Conservation (phyloP, 2,888 invertebrate genomes). For the Endotricha flammealis region DNA sequence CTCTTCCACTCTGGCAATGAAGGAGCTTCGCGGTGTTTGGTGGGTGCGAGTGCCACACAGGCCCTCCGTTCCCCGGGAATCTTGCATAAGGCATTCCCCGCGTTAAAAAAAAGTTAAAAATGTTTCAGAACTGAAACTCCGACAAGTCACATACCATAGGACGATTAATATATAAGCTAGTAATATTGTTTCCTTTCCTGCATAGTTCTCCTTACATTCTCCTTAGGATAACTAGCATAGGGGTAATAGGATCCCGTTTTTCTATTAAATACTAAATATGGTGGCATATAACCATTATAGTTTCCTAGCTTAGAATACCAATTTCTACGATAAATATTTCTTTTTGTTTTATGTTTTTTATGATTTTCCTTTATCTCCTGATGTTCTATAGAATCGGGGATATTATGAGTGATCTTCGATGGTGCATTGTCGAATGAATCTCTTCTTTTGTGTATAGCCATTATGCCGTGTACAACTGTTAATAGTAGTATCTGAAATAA, state of each 20-base stretch:
- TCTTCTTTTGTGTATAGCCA: neutral
- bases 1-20: too few species aligned
- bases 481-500: neutral
- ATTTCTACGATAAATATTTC: conserved; percentile 3
- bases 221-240: conserved; percentile 4
- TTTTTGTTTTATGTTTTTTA: conserved; percentile 8
- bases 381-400: neutral
- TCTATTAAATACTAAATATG: conserved; percentile 7
- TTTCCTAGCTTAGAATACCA: conserved; percentile 3
- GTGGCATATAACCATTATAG: conserved; percentile 8
- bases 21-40: too few species aligned
- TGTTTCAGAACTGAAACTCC: too few species aligned
- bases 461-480: neutral
- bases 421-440: neutral
- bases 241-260: conserved; percentile 7
- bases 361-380: neutral
- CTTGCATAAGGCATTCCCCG: too few species aligned
- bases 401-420: neutral
- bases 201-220: conserved; percentile 6
- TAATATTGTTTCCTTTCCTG: neutral
- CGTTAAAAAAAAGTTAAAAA: too few species aligned
- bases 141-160: too few species aligned
- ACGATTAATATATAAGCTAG: neutral
- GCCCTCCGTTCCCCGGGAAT: too few species aligned
- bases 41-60: too few species aligned